These are phyloP conservation scores for Mustela nigripes DNA, from an alignment of 2,113 vertebrate species.

Conservation along the genomic window DNA sequence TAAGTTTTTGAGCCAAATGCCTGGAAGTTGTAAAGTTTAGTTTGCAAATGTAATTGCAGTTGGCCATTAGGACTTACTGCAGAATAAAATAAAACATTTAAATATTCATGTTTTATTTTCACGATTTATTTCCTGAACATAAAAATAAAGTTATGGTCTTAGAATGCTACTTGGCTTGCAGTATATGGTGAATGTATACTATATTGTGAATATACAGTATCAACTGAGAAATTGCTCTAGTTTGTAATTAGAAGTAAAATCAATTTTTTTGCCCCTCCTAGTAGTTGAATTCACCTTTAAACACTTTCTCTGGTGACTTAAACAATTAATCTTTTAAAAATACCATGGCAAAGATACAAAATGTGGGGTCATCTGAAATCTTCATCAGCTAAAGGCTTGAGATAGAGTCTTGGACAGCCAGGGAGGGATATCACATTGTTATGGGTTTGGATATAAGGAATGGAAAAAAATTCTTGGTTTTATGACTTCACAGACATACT, in stretches of 20 bases:
- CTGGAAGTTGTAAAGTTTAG: constrained; percentile 51
- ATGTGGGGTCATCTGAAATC: not conserved
- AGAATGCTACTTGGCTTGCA: constrained; percentile 31
- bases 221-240: not conserved
- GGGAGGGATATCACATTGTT: not conserved
- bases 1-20: constrained; percentile 47
- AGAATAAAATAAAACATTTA: constrained; percentile 63
- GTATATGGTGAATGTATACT: not conserved
- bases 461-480: constrained; percentile 44
- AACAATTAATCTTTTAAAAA: constrained; percentile 47
- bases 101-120: constrained; percentile 67
- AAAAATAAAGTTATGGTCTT: constrained; percentile 49
- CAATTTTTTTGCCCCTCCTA: not conserved
- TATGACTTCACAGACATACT: not conserved
- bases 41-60: constrained; percentile 44
- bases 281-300: constrained; percentile 57
- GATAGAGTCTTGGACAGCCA: not conserved
- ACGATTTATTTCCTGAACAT: constrained; percentile 50
- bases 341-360: not conserved
- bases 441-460: not conserved
- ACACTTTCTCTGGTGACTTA: constrained; percentile 4
- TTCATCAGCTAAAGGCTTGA: not conserved
- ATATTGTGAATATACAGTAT: constrained; percentile 29
- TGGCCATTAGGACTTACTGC: constrained; percentile 21
- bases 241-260: constrained; percentile 63